Base-by-base conservation (phyloP, 2,888 invertebrate genomes). In the Therioaphis trifolii region DNA sequence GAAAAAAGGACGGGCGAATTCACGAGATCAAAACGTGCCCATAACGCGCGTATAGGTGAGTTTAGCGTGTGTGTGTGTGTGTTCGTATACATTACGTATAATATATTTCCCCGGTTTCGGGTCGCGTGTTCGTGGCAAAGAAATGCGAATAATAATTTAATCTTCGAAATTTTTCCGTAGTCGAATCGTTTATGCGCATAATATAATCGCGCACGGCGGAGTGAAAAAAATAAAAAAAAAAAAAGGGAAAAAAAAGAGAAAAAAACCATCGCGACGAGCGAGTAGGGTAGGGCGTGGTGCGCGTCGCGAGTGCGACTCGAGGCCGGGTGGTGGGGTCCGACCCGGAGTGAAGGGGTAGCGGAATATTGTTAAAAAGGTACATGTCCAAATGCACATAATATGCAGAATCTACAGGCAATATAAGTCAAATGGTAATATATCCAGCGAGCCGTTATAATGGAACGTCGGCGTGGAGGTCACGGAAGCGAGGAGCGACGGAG, bases 381-480 rank as follows among this genome's bases (percentile, higher is more conserved):
- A 79, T 29, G 61, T 43, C 43, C 43, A n/a, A 79, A 69, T 24
- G 69, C 18, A 43, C 27, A 49, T 58, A 69, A 55, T 55, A 79
- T 29, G 43, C 40, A 69, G 55, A 69, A 68, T 79, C 52, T 68
- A 69, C 69, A 46, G 55, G 78, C 68, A 69, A 79, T 69, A 55
- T 55, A 69, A 68, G 78, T 69, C 68, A 55, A 79, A 79, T 24
- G 68, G 40, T 69, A 69, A 40, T 24, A 71, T 69, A 55, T 69
- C 55, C 79, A 29, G 55, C 35, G 24, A 74, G 72, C 72, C 72
- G 49, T 55, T 74, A 55, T 74, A 74, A 74, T 55, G 40, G 55
- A 55, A 74, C 77, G 63, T 63, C 63, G 61, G 21, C 29, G 43
- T 46, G 63, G 46, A 49, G 63, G 46, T 49, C 49, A 21, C 15